Conservation (phyloP, 2,888 invertebrate genomes). For the Octonoba sinensis region DNA sequence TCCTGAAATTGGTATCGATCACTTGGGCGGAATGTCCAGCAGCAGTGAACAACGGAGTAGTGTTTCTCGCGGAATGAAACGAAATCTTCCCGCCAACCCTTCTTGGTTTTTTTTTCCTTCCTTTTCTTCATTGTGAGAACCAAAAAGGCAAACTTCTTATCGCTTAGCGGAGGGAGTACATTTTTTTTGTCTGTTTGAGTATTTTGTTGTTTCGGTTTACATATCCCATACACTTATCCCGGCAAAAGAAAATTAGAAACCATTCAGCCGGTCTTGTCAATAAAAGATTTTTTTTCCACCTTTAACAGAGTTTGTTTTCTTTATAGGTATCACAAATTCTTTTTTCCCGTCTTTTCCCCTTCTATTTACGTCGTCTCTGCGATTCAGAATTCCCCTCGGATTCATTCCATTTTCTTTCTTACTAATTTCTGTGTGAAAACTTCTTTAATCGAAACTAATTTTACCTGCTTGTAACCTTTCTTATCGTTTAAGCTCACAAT, state of each 20-base stretch:
- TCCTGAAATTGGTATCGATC: conserved; percentile 61
- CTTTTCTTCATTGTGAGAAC: neutral
- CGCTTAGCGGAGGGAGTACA: conserved; percentile 17
- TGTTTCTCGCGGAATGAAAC: neutral
- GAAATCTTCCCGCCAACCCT: neutral
- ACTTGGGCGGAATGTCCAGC: conserved; percentile 30
- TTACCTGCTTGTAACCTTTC: neutral
- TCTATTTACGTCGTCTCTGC: conserved; percentile 1
- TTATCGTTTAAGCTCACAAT: neutral
- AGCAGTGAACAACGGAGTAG: conserved; percentile 21
- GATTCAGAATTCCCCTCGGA: conserved; percentile 33
- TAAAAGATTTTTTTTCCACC: conserved; percentile 13
- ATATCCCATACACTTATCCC: conserved; percentile 38
- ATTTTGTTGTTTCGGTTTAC: conserved; percentile 48
- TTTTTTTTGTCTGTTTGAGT: conserved; percentile 1
- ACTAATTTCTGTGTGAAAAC: conserved; percentile 53
- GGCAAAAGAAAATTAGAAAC: conserved; percentile 53
- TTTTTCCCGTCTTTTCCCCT: neutral
- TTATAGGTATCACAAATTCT: neutral
- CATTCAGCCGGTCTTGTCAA: conserved; percentile 58
- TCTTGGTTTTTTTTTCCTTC: neutral
- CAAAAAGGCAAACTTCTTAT: neutral
- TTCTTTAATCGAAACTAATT: conserved; percentile 54
- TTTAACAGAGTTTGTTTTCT: conserved; percentile 1
- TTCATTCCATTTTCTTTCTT: conserved; percentile 50